Base-by-base conservation (phyloP, 2,113 vertebrate species). In the Pomatorhinus ruficollis region DNA sequence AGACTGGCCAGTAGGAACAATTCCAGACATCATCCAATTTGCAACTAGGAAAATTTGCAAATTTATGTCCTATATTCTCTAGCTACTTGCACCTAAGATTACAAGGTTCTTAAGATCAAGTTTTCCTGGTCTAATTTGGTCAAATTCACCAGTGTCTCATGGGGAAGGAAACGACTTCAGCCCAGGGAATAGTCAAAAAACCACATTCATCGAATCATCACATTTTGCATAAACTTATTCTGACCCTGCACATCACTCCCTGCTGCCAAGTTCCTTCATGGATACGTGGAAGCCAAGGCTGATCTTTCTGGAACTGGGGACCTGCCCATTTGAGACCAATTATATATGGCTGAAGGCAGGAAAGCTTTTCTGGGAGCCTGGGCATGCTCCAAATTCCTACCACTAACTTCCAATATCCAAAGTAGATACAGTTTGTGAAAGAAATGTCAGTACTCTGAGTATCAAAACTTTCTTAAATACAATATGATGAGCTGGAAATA, bases 181-280 rank as follows among this genome's bases (percentile, higher is more conserved):
- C 12, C 40, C 9, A 68, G 6, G 24, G 5, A 90, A 70, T 2
- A 84, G 17, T 33, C 3, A 66, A 45, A 83, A 83, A 74, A 31
- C 8, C 40, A 35, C 0, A 2, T 83, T 45, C 15, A 53, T 0
- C 56, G 22, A 80, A 57, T 60, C 8, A 15, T 27, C 8, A 5
- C 30, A 35, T 40, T 40, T 83, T 35, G 10, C 33, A 72, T 7
- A 39, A 75, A 66, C 2, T 35, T 74, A 39, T 8, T 49, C n/a
- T 69, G 39, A 8, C 16, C 27, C 10, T 31, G 54, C 18, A 42
- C 18, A 27, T 69, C 54, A 33, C 30, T 80, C 22, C 6, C 16
- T 45, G 60, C 20, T 47, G 24, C 4, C 3, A 5, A 87, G 57
- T 12, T 79, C 30, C 30, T 60, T n/a, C 21, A 40, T 0, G 5